Conservation (phyloP, 2,888 invertebrate species). For the Chydorus sphaericus region DNA sequence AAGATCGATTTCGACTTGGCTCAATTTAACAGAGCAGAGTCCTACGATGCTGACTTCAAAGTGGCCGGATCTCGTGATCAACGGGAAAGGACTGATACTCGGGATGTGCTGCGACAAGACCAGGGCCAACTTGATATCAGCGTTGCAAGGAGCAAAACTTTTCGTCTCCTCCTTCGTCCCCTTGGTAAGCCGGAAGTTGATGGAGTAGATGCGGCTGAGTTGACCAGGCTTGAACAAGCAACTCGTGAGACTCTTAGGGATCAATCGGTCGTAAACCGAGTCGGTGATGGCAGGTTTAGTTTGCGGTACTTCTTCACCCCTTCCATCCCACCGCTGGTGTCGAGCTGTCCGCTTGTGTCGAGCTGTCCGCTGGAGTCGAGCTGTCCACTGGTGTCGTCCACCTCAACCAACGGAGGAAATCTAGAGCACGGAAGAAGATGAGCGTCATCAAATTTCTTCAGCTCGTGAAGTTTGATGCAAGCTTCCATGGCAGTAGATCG, state of each 20-base stretch:
- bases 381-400: too few species aligned
- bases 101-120: not conserved
- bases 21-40: not conserved
- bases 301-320: too few species aligned
- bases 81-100: not conserved
- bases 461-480: not conserved
- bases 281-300: too few species aligned
- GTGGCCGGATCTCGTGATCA: not conserved
- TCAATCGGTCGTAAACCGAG: not conserved
- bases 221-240: not conserved
- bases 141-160: not conserved
- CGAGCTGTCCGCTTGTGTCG: too few species aligned
- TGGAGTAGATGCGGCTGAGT: not conserved
- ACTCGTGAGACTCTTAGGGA: not conserved
- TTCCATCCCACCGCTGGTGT: too few species aligned
- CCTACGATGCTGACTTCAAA: not conserved
- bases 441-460: slow-evolving; percentile 1
- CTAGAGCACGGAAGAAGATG: not conserved
- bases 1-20: not conserved
- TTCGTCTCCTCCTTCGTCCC: not conserved
- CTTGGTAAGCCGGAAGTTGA: not conserved
- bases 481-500: not conserved
- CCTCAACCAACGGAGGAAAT: not conserved
- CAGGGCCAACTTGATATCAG: not conserved
- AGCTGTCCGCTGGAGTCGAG: too few species aligned